These are phyloP conservation scores for Hoplias malabaricus DNA, from an alignment of 2,113 vertebrate genomes.

Conservation along the genomic window DNA sequence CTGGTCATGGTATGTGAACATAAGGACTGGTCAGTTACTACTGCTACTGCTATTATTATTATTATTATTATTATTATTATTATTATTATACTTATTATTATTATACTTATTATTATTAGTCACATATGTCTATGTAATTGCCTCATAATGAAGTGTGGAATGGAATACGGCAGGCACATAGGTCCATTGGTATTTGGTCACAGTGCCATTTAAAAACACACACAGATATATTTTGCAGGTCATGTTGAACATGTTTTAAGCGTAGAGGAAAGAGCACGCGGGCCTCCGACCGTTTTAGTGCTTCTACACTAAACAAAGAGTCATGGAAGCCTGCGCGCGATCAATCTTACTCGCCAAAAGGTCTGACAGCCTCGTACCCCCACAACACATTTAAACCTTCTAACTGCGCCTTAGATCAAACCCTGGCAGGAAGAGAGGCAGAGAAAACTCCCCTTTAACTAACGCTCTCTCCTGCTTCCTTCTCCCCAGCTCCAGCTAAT, in stretches of 20 bases:
- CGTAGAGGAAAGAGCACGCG: constrained; percentile 68
- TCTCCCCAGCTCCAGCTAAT: constrained; percentile 44
- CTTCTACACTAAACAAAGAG: constrained; percentile 99
- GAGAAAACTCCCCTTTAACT: constrained; percentile 62
- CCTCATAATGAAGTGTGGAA: too few relatives aligned
- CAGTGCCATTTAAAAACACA: too few relatives aligned
- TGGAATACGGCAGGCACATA: too few relatives aligned
- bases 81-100: too few relatives aligned
- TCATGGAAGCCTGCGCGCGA: constrained; percentile 89
- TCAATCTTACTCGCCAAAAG: constrained; percentile 99
- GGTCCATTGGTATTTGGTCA: too few relatives aligned
- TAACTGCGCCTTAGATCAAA: constrained; percentile 79
- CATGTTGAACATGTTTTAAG: constrained; percentile 5
- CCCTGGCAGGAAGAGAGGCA: background rate
- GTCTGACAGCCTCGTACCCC: constrained; percentile 98
- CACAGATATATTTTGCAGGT: background rate
- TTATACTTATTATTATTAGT: background rate
- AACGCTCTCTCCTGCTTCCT: constrained; percentile 57
- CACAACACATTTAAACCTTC: constrained; percentile 99
- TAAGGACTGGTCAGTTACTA: background rate
- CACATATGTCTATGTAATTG: too few relatives aligned
- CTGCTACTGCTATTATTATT: too few relatives aligned
- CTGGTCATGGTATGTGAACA: background rate
- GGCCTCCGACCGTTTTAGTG: constrained; percentile 84
- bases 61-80: too few relatives aligned